Conservation (phyloP, 2,888 invertebrate species). For the Chymomyza caudatula region DNA sequence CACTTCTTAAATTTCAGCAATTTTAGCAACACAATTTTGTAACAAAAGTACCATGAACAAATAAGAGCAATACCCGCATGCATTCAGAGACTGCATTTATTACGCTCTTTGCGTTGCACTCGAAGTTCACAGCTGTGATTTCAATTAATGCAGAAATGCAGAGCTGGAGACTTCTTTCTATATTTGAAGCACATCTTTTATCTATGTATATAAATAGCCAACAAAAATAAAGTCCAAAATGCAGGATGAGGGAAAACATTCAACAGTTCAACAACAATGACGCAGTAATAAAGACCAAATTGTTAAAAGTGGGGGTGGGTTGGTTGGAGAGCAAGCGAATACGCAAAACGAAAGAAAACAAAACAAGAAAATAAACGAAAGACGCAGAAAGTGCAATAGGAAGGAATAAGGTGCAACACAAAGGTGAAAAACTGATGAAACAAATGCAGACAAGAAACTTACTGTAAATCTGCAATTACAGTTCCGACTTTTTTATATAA, state of each 20-base stretch:
- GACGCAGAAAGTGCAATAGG: conserved; percentile 21
- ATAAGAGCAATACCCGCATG: conserved; percentile 34
- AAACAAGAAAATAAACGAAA: conserved; percentile 19
- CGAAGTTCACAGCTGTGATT: conserved; percentile 15
- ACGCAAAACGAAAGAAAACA: conserved; percentile 18
- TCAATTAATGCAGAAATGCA: conserved; percentile 25
- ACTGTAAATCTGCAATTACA: conserved; percentile 55
- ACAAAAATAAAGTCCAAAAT: conserved; percentile 40
- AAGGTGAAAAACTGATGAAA: conserved; percentile 42
- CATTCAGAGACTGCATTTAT: neutral
- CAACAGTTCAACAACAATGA: conserved; percentile 21
- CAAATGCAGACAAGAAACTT: conserved; percentile 46
- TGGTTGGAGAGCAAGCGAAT: neutral
- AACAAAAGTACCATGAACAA: conserved; percentile 17
- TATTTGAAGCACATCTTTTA: conserved; percentile 19
- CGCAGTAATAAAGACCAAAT: conserved; percentile 38
- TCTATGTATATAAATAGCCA: conserved; percentile 47
- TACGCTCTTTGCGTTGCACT: conserved; percentile 5
- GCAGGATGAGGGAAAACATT: conserved; percentile 14
- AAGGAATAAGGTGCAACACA: neutral
- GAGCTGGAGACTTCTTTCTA: no score
- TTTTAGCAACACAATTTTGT: conserved; percentile 18
- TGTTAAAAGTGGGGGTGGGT: conserved; percentile 1
- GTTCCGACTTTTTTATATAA: conserved; percentile 48
- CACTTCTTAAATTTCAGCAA: conserved; percentile 14